Conservation (phyloP, 1,140 invertebrate genomes). For the Tetragonula clypearis region DNA sequence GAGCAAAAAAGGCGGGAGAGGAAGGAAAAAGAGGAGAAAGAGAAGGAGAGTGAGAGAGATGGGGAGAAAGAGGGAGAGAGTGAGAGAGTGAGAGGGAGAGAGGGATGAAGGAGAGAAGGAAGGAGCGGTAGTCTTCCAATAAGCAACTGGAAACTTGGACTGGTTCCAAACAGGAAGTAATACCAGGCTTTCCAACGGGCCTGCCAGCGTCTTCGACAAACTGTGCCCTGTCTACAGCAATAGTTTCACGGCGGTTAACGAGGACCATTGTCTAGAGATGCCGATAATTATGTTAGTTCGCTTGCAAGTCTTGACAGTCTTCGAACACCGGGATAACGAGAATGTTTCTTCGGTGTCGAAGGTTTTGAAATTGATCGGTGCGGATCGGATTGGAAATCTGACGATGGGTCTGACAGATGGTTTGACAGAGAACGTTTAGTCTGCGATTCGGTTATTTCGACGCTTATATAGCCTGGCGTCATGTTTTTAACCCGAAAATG, state of each 20-base stretch:
- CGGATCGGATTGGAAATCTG: not conserved
- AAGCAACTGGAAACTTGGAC: constrained; percentile 76
- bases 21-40: too few relatives aligned
- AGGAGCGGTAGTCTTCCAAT: constrained; percentile 62
- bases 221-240: constrained; percentile 62
- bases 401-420: not conserved
- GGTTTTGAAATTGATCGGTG: constrained; percentile 19
- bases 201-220: constrained; percentile 65
- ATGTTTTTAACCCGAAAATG: too few relatives aligned
- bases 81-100: not conserved
- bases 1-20: too few relatives aligned
- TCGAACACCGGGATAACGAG: constrained; percentile 49
- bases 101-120: not conserved
- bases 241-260: constrained; percentile 73
- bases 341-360: not conserved
- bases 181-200: constrained; percentile 61
- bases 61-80: too few relatives aligned
- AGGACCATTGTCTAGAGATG: constrained; percentile 75
- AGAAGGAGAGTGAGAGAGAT: too few relatives aligned
- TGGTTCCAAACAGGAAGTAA: constrained; percentile 76
- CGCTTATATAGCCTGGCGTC: too few relatives aligned
- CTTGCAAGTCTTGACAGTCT: constrained; percentile 42
- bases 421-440: not conserved
- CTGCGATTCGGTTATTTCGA: not conserved
- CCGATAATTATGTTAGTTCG: constrained; percentile 76